Conservation (phyloP, 2,888 invertebrate genomes). For the Brachyptera putata region DNA sequence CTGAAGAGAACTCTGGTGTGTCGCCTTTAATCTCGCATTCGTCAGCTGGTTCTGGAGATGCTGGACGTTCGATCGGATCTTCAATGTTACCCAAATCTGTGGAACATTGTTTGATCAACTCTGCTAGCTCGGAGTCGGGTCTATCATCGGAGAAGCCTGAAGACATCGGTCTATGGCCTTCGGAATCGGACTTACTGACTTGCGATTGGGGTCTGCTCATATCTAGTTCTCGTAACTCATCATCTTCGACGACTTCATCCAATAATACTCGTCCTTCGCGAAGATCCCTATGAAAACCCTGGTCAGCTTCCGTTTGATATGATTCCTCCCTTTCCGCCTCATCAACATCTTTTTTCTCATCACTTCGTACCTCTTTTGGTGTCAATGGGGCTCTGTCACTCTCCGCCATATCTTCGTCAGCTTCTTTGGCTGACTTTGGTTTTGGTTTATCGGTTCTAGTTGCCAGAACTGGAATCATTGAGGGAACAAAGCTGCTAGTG, state of each 20-base stretch:
- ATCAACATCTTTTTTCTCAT: slow-evolving; percentile 48
- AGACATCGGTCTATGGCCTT: slow-evolving; percentile 42
- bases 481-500: slow-evolving; percentile 43
- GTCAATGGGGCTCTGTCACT: slow-evolving; percentile 43
- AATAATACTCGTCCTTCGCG: slow-evolving; percentile 42
- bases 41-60: slow-evolving; percentile 49
- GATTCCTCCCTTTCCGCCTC: slow-evolving; percentile 45
- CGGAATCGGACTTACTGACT: slow-evolving; percentile 44
- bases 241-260: slow-evolving; percentile 39
- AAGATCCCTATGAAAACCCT: slow-evolving; percentile 44
- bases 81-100: slow-evolving; percentile 41
- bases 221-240: slow-evolving; percentile 49
- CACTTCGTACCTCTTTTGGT: slow-evolving; percentile 46
- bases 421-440: slow-evolving; percentile 34
- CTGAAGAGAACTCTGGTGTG: slow-evolving; percentile 41
- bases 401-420: slow-evolving; percentile 41
- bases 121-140: slow-evolving; percentile 45
- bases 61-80: slow-evolving; percentile 52
- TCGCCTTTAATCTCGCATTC: slow-evolving; percentile 44
- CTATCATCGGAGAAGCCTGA: slow-evolving; percentile 44
- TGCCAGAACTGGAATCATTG: slow-evolving; percentile 35
- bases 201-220: slow-evolving; percentile 44
- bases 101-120: slow-evolving; percentile 43
- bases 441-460: too few relatives aligned
- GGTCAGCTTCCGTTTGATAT: slow-evolving; percentile 48